phyloP scores from a whole-genome alignment of 1,140 invertebrate genomes.

The Apis dorsata region DNA sequence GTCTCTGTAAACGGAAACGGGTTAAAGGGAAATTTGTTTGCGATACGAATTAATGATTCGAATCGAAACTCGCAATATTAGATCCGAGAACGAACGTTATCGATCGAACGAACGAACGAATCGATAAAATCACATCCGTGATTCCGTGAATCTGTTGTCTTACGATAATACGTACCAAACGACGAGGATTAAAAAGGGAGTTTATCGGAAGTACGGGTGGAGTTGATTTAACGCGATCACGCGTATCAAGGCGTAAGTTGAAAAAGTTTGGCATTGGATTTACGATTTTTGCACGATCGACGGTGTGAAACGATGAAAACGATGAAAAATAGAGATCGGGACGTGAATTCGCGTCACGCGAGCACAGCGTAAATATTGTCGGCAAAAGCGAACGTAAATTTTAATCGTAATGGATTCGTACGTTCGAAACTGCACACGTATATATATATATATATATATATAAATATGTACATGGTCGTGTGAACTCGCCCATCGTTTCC shows the following conservation, averaged over 20 bases:
- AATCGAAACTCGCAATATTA: not conserved
- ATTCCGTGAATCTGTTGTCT: not conserved
- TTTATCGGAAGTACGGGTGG: not conserved
- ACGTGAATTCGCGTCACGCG: conserved; percentile 7
- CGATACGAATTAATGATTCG: not conserved
- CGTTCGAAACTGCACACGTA: not conserved
- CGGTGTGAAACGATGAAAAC: not conserved
- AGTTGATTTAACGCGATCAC: conserved; percentile 15
- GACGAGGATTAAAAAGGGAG: not conserved
- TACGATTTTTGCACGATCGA: too few species aligned
- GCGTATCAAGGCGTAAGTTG: too few species aligned
- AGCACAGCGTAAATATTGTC: not conserved
- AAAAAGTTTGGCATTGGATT: too few species aligned
- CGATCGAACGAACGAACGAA: not conserved
- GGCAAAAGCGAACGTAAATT: conserved; percentile 13
- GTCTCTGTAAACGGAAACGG: not conserved
- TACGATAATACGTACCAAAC: conserved; percentile 2
- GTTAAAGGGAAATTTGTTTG: not conserved
- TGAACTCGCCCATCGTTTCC: not conserved
- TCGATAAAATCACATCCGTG: not conserved
- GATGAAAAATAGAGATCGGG: conserved; percentile 17
- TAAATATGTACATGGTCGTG: too few species aligned
- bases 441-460: too few species aligned
- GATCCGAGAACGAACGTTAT: not conserved
- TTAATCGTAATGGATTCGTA: conserved; percentile 10